Base-by-base conservation (phyloP, 2,888 invertebrate species). In the Hypomecis punctinalis region DNA sequence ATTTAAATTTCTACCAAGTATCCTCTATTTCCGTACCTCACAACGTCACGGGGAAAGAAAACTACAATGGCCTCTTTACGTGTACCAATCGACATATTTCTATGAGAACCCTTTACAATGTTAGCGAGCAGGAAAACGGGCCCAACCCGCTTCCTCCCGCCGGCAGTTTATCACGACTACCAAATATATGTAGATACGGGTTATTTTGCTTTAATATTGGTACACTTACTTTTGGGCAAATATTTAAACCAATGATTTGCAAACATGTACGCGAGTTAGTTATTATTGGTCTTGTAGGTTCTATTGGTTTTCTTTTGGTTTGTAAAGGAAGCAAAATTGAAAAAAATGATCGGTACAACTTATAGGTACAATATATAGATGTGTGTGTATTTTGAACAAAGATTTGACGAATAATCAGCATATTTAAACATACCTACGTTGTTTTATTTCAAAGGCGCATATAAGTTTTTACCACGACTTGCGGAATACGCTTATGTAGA, bases 31-130 rank as follows among this genome's bases (percentile, higher is more conserved):
- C 5, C 13, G 65, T 52, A 61, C 56, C 65, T 11, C 5, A 6
- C 8, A 33, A 52, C 56, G 11, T 6, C 39, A 66, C 53, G 11
- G 59, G 58, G 54, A 56, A 59, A 61, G 58, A 53, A 60, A 55
- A 67, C 66, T 59, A 67, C 66, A 67, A 67, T 55, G 60, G 59
- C 59, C 51, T 47, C 62, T 63, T 57, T 56, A 67, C 63, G 47
- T 46, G 47, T 52, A 56, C 60, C 61, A 65, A 67, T 62, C 56
- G 59, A 60, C 55, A 67, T 67, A 67, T 67, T 67, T 67, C 52
- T 56, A 59, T 62, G 51, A 33, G 52, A 60, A 57, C 60, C 60
- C 60, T 63, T 67, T 60, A 63, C 53, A 63, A 56, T 57, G 56
- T 48, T 43, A 56, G 23, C 59, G 61, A 57, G 47, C 48, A 51